Evolutionary conservation across 1,140 invertebrate species (phyloP), one percentile per base, ranked within the genome.

Genomic region (Tetramorium parvispinum): DNA sequence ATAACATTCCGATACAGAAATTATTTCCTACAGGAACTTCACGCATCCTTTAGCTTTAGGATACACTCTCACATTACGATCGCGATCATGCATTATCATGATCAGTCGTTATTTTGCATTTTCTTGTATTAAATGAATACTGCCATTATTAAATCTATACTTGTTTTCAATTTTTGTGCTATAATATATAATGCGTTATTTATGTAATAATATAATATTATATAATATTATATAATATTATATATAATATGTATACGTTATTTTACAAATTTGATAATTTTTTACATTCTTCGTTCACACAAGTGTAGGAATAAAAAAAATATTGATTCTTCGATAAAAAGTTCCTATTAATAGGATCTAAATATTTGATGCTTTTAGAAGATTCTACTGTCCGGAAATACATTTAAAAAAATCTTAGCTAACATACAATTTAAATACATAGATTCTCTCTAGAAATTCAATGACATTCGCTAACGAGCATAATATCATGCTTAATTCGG

Each of bases 61-160:
- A 71, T 71, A 82, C 21, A 68, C 27, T 51, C 16, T 24, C 11
- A 46, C 49, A 55, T 81, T 37, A 43, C 49, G 16, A 59, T 13
- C 11, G 37, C 24, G 40, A 82, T 59, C 21, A 73, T 82, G 16
- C 3, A 21, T 55, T 55, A 55, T 66, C 63, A 43, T 11, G 24
- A 27, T 53, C n/a, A 46, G 40, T 68, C 24, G 21, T 68, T 32
- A 55, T 13, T 21, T 53, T 32, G 27, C 27, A 61, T 49, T 61
- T 13, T 63, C 49, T 63, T n/a, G 16, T 53, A 18, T 55, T 71
- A 57, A 75, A 21, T 75, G 53, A 83, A 89, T 89, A 89, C 88
- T 89, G 88, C 40, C 37, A 71, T 49, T 65, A 61, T 55, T 81
- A 55, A 89, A 79, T 86, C 77, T 86, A 81, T 18, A n/a, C 46